Conservation (phyloP, 2,888 invertebrate species). For the Metallyticus violacea region DNA sequence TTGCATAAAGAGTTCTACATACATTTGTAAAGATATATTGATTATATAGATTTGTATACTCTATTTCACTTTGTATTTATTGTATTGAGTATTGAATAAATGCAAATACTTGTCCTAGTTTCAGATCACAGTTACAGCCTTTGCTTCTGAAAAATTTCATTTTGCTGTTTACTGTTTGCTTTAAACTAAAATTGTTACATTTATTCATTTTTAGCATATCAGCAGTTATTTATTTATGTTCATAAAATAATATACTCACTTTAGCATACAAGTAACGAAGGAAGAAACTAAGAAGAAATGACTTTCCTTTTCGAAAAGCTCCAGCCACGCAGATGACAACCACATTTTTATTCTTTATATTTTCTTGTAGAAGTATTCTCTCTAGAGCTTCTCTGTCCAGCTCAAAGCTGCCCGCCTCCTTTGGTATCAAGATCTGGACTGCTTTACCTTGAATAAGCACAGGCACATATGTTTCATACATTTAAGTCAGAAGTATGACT, state of each 20-base stretch:
- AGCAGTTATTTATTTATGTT: background rate
- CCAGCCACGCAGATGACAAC: slow-evolving; percentile 60
- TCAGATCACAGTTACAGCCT: too few species aligned
- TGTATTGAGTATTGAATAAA: background rate
- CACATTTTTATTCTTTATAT: slow-evolving; percentile 46
- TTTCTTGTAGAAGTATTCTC: slow-evolving; percentile 42
- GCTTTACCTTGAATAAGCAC: background rate
- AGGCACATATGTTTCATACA: background rate
- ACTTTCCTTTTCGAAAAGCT: slow-evolving; percentile 61
- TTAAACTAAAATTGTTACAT: background rate
- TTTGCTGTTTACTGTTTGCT: too few species aligned
- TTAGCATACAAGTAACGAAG: slow-evolving; percentile 33
- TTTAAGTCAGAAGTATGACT: too few species aligned
- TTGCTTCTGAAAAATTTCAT: background rate
- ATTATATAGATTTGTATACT: too few species aligned
- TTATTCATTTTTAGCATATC: background rate
- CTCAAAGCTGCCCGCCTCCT: background rate
- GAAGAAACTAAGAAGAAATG: slow-evolving; percentile 60
- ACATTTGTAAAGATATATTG: too few species aligned
- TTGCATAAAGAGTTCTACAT: too few species aligned
- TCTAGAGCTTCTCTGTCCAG: slow-evolving; percentile 19
- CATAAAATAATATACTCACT: background rate
- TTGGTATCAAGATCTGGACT: background rate
- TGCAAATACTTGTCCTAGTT: too few species aligned
- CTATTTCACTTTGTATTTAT: background rate